Evolutionary conservation across 1,140 invertebrate genomes (phyloP).

Genomic region (Cherax destructor): DNA sequence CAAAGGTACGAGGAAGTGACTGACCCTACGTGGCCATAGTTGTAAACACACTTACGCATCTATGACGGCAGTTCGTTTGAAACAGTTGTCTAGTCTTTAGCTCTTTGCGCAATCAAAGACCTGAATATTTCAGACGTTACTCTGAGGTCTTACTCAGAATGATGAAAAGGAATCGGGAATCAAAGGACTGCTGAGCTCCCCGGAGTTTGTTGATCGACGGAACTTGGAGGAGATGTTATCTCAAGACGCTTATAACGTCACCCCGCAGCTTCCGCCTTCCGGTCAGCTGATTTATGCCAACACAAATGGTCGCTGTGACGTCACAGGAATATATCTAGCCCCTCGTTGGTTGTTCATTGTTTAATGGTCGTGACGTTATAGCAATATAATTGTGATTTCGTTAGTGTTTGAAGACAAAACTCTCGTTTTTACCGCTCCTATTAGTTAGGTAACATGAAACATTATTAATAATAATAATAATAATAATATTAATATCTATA

Average conservation of each 20-base stretch:
- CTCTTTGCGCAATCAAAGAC: not conserved
- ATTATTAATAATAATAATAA: too few species aligned
- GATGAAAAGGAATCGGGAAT: not conserved
- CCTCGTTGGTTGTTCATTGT: not conserved
- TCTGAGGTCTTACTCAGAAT: not conserved
- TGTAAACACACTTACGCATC: too few species aligned
- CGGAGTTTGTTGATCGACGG: not conserved
- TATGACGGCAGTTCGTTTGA: too few species aligned
- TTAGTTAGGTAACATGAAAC: too few species aligned
- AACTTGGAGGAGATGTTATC: not conserved
- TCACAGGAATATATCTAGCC: not conserved
- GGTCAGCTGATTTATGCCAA: not conserved
- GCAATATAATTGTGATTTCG: too few species aligned
- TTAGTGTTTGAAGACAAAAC: too few species aligned
- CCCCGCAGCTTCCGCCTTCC: not conserved
- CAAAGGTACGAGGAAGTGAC: too few species aligned
- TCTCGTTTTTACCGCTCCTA: too few species aligned
- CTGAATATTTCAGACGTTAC: not conserved
- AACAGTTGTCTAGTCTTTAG: not conserved
- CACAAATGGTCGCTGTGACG: not conserved
- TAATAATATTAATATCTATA: too few species aligned
- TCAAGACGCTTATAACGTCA: not conserved
- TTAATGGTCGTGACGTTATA: too few species aligned
- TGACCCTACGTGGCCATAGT: too few species aligned
- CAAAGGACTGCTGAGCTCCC: not conserved